These are phyloP conservation scores for Cryptoblepharus egeriae DNA, from an alignment of 2,797 vertebrate species.

Conservation along the genomic window DNA sequence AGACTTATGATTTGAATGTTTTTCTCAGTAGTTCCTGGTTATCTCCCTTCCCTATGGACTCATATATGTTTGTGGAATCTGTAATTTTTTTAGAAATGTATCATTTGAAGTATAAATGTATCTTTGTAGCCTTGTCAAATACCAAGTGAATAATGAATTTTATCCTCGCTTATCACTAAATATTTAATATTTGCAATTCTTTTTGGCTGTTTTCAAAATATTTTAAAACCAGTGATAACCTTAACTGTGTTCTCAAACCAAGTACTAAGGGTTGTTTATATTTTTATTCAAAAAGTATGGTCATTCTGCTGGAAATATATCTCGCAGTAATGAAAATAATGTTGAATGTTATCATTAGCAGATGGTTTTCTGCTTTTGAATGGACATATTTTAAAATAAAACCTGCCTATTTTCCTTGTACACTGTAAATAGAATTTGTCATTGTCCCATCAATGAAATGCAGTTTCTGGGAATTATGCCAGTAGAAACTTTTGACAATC, in stretches of 20 bases:
- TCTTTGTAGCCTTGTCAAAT: neutral
- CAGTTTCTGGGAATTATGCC: constrained; percentile 62
- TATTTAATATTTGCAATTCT: neutral
- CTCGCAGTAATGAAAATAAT: constrained; percentile 60
- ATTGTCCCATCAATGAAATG: constrained; percentile 59
- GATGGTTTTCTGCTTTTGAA: constrained; percentile 67
- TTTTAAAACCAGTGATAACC: neutral
- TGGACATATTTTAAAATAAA: constrained; percentile 71
- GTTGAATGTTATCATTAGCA: constrained; percentile 68
- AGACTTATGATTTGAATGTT: neutral
- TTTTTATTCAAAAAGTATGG: constrained; percentile 29
- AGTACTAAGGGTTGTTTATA: neutral
- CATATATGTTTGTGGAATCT: neutral
- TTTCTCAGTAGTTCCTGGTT: neutral
- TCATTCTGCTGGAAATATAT: constrained; percentile 42
- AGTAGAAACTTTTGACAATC: constrained; percentile 64
- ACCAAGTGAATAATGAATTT: neutral
- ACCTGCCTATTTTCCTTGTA: constrained; percentile 66
- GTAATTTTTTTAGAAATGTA: neutral
- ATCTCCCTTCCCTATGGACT: neutral
- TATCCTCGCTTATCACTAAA: neutral
- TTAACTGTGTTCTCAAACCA: neutral
- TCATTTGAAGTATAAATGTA: neutral
- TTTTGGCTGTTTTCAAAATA: neutral
- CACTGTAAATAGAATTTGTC: constrained; percentile 70